phyloP scores from a whole-genome alignment of 2,113 vertebrate species.

The human (Homo sapiens) region GRCh38 chr1:238984001-238984500 shows the following conservation, averaged over 20 bases:
- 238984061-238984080: background rate
- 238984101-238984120: background rate
- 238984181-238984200: background rate
- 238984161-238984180: background rate
- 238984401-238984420: constrained; percentile 59
- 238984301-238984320: background rate
- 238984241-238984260: background rate
- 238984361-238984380: background rate
- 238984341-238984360: background rate
- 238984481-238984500: background rate
- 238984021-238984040: background rate
- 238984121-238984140: background rate
- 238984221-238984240: background rate
- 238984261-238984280: background rate
- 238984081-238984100: background rate
- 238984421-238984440: constrained; percentile 62
- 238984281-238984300: background rate
- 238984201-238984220: background rate
- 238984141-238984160: background rate
- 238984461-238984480: background rate
- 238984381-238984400: background rate
- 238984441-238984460: background rate
- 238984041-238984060: background rate
- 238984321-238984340: background rate
- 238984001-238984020: background rate